Conservation (phyloP, 1,140 invertebrate genomes). For the Argopecten irradians region DNA sequence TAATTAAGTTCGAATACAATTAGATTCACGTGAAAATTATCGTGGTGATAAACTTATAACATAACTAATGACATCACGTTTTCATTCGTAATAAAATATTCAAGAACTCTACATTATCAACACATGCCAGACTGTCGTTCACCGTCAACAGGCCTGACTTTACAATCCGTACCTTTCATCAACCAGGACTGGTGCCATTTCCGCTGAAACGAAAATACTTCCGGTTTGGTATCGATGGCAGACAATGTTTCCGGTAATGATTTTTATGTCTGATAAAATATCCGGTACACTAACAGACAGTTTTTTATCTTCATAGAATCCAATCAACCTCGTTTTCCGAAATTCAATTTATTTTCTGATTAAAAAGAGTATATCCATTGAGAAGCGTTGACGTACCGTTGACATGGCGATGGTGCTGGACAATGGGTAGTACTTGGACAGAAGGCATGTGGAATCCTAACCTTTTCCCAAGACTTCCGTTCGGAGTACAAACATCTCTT, state of each 20-base stretch:
- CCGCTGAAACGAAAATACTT: not conserved
- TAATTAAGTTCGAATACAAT: too few species aligned
- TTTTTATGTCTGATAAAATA: not conserved
- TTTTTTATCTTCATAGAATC: not conserved
- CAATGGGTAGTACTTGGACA: not conserved
- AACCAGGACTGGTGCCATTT: not conserved
- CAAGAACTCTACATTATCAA: too few species aligned
- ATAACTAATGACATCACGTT: too few species aligned
- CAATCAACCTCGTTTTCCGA: not conserved
- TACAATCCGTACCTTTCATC: not conserved
- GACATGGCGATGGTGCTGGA: not conserved
- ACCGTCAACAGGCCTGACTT: not conserved
- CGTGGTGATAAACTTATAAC: too few species aligned
- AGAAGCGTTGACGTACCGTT: not conserved
- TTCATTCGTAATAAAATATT: too few species aligned
- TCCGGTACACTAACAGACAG: not conserved
- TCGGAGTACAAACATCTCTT: not conserved
- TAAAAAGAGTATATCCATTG: not conserved
- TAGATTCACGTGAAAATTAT: too few species aligned
- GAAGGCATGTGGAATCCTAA: not conserved
- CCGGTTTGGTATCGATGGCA: not conserved
- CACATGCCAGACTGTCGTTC: not conserved
- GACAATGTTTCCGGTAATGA: not conserved
- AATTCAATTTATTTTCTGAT: slow-evolving; percentile 2
- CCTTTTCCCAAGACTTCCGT: not conserved